Evolutionary conservation across 2,888 invertebrate genomes (phyloP).

Genomic region (Papilio demoleus): DNA sequence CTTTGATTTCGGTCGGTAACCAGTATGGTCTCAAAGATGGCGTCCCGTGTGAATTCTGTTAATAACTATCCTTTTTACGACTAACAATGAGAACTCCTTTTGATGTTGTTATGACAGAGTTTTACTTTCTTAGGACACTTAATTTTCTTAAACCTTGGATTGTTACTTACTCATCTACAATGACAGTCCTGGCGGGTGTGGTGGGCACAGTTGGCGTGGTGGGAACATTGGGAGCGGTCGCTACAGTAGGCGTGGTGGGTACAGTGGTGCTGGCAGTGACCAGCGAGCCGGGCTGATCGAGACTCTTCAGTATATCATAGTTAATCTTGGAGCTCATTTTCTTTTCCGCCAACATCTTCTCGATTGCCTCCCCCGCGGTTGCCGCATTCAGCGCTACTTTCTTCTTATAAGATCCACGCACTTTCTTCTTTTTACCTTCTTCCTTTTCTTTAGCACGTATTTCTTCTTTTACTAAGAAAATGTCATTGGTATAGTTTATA

Average conservation of each 20-base stretch:
- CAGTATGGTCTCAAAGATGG: too few relatives aligned
- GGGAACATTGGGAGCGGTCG: slow-evolving; percentile 28
- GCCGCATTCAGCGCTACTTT: slow-evolving; percentile 86
- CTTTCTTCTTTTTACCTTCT: slow-evolving; percentile 92
- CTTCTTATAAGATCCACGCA: slow-evolving; percentile 85
- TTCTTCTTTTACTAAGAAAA: slow-evolving; percentile 89
- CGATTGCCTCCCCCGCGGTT: slow-evolving; percentile 94
- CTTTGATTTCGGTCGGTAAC: too few relatives aligned
- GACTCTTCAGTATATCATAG: slow-evolving; percentile 96
- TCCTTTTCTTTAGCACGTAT: slow-evolving; percentile 90
- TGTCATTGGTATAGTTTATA: not conserved
- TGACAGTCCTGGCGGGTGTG: slow-evolving; percentile 31
- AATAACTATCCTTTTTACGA: too few relatives aligned
- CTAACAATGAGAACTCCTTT: too few relatives aligned
- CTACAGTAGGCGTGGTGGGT: slow-evolving; percentile 8
- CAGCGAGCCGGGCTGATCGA: slow-evolving; percentile 79
- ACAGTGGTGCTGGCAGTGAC: slow-evolving; percentile 44
- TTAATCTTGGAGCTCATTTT: slow-evolving; percentile 98
- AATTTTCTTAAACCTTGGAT: too few relatives aligned
- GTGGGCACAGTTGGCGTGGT: slow-evolving; percentile 18
- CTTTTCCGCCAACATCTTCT: slow-evolving; percentile 97
- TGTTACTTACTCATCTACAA: slow-evolving; percentile 48
- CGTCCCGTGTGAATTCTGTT: too few relatives aligned
- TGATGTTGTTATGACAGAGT: too few relatives aligned
- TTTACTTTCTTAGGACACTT: too few relatives aligned